Evolutionary conservation across 1,140 invertebrate species (phyloP).

Genomic region (Dendrolimus kikuchii): DNA sequence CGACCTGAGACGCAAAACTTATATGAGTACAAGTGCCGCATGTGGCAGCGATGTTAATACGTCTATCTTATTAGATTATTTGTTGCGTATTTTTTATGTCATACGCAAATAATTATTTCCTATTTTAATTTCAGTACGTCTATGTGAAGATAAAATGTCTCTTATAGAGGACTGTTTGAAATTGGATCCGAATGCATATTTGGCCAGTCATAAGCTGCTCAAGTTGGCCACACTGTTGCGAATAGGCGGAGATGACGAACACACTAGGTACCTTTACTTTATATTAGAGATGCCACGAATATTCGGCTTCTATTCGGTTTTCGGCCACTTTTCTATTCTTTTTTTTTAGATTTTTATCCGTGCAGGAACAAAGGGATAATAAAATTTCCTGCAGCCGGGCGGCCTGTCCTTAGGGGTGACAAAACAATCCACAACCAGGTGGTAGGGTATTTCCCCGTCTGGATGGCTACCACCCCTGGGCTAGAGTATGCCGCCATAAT

Average conservation of each 20-base stretch:
- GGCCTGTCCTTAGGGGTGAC: no score
- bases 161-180: constrained; percentile 50
- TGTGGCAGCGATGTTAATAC: no score
- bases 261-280: constrained; percentile 27
- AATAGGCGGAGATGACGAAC: constrained; percentile 49
- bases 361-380: not conserved
- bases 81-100: not conserved
- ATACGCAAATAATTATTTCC: not conserved
- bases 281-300: no score
- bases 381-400: no score
- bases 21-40: no score
- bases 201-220: constrained; percentile 47
- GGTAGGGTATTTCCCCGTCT: no score
- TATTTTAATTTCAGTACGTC: constrained; percentile 40
- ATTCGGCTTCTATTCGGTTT: no score
- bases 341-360: not conserved
- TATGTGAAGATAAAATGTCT: constrained; percentile 46
- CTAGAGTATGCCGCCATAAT: no score
- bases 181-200: constrained; percentile 33
- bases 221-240: constrained; percentile 47
- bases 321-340: not conserved
- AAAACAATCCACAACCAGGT: no score
- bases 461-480: no score
- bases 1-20: no score
- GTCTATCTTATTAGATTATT: not conserved